Base-by-base conservation (phyloP, 2,113 vertebrate species). In the Daubentonia madagascariensis region DNA sequence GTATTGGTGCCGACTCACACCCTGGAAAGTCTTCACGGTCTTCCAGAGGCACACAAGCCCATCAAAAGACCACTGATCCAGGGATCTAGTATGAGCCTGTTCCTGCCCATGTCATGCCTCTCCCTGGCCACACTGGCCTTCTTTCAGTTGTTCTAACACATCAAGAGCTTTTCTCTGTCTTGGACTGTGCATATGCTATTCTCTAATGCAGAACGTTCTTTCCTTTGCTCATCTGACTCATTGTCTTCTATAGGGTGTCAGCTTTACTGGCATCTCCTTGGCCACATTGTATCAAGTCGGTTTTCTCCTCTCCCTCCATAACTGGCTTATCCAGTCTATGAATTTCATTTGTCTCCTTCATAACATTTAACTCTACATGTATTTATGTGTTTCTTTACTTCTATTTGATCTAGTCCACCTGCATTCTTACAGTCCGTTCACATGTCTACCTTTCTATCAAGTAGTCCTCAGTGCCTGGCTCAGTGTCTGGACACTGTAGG, bases 1-100 rank as follows among this genome's bases (percentile, higher is more conserved):
- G 17, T 61, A 7, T 16, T 6, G 16, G 48, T 25, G 23, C 20
- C 1, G 37, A 59, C 5, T 84, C 25, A 14, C 1, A 25, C 8
- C 20, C 37, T 63, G n/a, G 40, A n/a, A 32, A 32, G 50, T 6
- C 48, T 68, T 12, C 17, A 3, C 8, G 43, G 65, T 43, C 37
- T 17, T 32, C 28, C 7, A 11, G 48, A 57, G n/a, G 16, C 1
- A 1, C 13, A 54, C 5, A 8, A 25, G 14, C 0, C 73, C 0
- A 4, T 45, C 16, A 37, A 52, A 32, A 61, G 50, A 45, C 20
- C 2, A 16, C 0, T 23, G 16, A 1, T 43, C 5, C 0, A 75
- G 30, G 48, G 11, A 10, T 0, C 30, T 35, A 3, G 5, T 16
- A 5, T 8, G n/a, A 65, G 28, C 16, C 23, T 40, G 13, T 67